Base-by-base conservation (phyloP, 2,113 vertebrate genomes). In the Kryptolebias marmoratus region DNA sequence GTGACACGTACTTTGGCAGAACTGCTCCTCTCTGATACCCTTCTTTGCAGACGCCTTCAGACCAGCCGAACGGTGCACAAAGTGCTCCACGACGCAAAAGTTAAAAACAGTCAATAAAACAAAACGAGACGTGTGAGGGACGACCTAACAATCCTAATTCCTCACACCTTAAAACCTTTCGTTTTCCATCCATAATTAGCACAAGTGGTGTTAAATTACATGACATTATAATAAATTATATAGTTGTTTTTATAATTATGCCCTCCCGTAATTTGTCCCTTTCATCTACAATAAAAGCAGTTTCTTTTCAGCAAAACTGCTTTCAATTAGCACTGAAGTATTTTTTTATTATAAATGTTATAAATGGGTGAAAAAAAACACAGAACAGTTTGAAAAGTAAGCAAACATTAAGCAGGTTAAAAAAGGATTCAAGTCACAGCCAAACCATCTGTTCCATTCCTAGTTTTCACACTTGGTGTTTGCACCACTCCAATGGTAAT, bases 391-490 rank as follows among this genome's bases (percentile, higher is more conserved):
- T 42, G 10, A 42, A 42, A 42, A 53, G 30, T 58, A 31, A 63
- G 18, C 62, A 71, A 71, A 64, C 16, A 65, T 50, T 49, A 9
- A 65, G 22, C n/a, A 47, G n/a, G 66, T 54, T 6, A 50, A 42
- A 54, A 27, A 50, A 36, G 60, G 64, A 77, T 28, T 72, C 36
- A 12, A 76, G 58, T 47, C 59, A 32, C 49, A 50, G 73, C 63
- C 76, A 69, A 68, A 79, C 76, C 80, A 83, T 83, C 70, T 83
- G 73, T 6, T 61, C 54, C 58, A 42, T 47, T 63, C 48, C 68
- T 71, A 59, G 64, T 59, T 73, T 81, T 72, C 75, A 81, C 82
- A 82, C 80, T 71, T 60, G 31, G 5, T 50, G 73, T 77, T 72
- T 81, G 64, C 83, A 79, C 64, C 53, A 28, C 48, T 68, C 60